These are phyloP conservation scores for Patiria miniata DNA, from an alignment of 35 echinoderm and acorn worm species.

Conservation along the genomic window DNA sequence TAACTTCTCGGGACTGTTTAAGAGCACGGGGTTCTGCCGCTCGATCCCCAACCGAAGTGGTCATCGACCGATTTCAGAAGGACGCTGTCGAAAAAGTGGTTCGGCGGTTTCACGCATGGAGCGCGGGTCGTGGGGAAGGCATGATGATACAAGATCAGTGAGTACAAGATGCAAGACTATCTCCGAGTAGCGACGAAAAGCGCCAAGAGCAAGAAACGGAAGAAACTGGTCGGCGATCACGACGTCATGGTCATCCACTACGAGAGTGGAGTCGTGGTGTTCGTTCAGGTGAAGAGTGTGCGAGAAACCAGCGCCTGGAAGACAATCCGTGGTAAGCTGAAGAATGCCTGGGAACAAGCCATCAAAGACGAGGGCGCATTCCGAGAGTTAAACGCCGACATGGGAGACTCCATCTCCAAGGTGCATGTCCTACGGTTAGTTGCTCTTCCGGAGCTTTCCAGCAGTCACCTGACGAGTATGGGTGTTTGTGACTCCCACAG, in stretches of 20 bases:
- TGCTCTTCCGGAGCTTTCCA: not conserved
- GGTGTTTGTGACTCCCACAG: not conserved
- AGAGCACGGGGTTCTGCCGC: too few species aligned
- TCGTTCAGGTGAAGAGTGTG: constrained; percentile 4
- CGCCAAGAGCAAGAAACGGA: not conserved
- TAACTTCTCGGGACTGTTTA: too few species aligned
- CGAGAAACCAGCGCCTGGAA: not conserved
- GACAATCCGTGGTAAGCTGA: not conserved
- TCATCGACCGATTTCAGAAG: not conserved
- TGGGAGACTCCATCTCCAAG: not conserved
- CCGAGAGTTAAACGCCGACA: constrained; percentile 3
- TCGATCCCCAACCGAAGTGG: not conserved
- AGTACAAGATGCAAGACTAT: constrained; percentile 4
- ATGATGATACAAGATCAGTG: not conserved
- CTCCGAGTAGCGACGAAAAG: not conserved
- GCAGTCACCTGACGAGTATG: not conserved
- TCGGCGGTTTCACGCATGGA: not conserved
- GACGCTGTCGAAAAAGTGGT: constrained; percentile 1
- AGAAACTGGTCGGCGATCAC: not conserved
- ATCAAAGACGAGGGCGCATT: not conserved
- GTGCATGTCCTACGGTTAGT: not conserved
- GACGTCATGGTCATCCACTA: not conserved
- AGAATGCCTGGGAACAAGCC: not conserved
- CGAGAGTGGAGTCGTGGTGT: not conserved
- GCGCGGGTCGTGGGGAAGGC: not conserved